Evolutionary conservation across 2,888 invertebrate genomes (phyloP).

Genomic region (Volucella zonaria): DNA sequence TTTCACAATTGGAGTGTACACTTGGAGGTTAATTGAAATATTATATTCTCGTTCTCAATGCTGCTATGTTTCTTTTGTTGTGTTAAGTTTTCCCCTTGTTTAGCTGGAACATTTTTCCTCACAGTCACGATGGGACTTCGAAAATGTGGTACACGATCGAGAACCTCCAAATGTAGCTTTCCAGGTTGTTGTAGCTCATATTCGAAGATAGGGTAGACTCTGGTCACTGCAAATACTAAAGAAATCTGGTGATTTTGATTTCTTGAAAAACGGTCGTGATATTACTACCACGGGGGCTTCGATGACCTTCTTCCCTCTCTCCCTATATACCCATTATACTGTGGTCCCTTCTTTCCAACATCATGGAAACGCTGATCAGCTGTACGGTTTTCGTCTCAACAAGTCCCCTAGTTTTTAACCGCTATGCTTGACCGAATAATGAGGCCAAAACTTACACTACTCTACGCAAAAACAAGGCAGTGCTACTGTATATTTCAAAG

Average conservation of each 20-base stretch:
- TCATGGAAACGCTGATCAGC: too few species aligned
- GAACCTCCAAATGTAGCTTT: conserved; percentile 78
- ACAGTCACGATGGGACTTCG: conserved; percentile 27
- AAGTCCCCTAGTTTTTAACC: too few species aligned
- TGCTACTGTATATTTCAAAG: too few species aligned
- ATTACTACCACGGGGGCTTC: conserved; percentile 63
- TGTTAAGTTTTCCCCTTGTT: conserved; percentile 19
- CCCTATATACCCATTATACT: too few species aligned
- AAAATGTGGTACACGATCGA: conserved; percentile 79
- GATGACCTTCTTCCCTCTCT: not conserved
- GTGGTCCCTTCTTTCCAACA: too few species aligned
- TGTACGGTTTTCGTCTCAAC: too few species aligned
- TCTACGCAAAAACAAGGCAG: too few species aligned
- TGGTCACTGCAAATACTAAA: conserved; percentile 77
- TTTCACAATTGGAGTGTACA: conserved; percentile 78
- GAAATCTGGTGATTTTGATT: conserved; percentile 79
- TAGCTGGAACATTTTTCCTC: conserved; percentile 33
- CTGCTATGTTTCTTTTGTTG: conserved; percentile 26
- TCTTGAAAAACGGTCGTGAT: conserved; percentile 38
- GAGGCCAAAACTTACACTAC: too few species aligned
- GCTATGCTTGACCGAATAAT: too few species aligned
- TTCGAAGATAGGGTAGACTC: conserved; percentile 78
- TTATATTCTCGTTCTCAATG: conserved; percentile 77
- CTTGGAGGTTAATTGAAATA: conserved; percentile 81
- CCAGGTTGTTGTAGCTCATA: conserved; percentile 78